Evolutionary conservation across 2,113 vertebrate species (phyloP).

Genomic region (Enhydra lutris): DNA sequence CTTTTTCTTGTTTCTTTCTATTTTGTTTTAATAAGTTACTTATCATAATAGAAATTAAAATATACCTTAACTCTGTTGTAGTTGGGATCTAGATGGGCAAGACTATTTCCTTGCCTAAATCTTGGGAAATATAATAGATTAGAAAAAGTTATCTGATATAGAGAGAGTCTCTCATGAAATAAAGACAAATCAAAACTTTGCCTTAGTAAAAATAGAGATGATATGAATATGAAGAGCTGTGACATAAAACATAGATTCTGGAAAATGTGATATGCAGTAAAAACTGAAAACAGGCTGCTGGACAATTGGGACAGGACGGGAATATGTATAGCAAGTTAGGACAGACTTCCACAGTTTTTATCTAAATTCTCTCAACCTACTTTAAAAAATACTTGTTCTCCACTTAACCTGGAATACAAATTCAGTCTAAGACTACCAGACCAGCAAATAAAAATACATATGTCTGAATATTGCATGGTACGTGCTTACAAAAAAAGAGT

Average conservation of each 20-base stretch:
- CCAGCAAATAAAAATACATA: not conserved
- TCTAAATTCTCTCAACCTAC: not conserved
- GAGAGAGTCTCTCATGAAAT: not conserved
- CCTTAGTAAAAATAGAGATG: not conserved
- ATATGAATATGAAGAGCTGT: not conserved
- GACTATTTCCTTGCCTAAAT: not conserved
- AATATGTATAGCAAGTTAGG: not conserved
- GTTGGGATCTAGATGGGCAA: not conserved
- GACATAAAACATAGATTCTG: not conserved
- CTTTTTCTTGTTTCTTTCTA: not conserved
- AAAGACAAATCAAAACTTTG: not conserved
- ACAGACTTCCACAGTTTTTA: not conserved
- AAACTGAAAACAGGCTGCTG: not conserved
- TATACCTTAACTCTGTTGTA: not conserved
- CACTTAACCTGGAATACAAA: not conserved
- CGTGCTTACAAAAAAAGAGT: not conserved
- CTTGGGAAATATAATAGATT: not conserved
- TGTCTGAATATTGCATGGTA: not conserved
- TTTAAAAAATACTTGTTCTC: not conserved
- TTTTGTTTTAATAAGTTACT: not conserved
- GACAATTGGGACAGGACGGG: not conserved
- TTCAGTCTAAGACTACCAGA: not conserved
- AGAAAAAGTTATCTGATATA: not conserved
- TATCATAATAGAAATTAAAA: not conserved
- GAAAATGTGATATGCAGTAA: not conserved